Conservation (phyloP, 2,888 invertebrate genomes). For the Heteropelma amictum region DNA sequence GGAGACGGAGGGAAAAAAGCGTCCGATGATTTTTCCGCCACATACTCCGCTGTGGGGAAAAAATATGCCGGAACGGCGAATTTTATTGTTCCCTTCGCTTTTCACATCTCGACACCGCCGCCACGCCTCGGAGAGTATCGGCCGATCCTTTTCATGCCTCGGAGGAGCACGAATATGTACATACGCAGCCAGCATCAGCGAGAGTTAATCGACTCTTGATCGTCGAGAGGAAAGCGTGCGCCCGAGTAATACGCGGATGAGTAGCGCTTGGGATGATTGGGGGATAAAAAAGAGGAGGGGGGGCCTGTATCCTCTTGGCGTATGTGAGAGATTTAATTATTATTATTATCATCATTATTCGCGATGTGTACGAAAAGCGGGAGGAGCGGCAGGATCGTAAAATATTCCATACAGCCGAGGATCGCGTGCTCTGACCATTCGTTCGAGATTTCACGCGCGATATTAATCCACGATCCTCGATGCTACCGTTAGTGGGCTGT, state of each 20-base stretch:
- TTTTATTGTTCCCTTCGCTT: conserved; percentile 20
- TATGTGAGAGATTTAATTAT: conserved; percentile 17
- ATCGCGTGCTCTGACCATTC: conserved; percentile 47
- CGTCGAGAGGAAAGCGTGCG: conserved; percentile 45
- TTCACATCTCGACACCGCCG: conserved; percentile 4
- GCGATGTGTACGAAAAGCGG: not conserved
- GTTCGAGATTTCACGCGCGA: conserved; percentile 52
- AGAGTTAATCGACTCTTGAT: conserved; percentile 48
- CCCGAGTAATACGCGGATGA: conserved; percentile 20
- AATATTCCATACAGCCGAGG: conserved; percentile 38
- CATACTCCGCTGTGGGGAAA: no score
- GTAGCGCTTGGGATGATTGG: not conserved
- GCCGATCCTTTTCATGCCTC: conserved; percentile 7
- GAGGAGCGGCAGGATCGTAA: conserved; percentile 37
- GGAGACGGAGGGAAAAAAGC: no score
- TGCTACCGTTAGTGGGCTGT: conserved; percentile 31
- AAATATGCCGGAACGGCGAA: no score
- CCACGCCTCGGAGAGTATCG: conserved; percentile 43
- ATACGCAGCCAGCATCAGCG: no score
- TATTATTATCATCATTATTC: no score
- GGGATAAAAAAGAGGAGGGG: not conserved
- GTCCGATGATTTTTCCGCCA: no score
- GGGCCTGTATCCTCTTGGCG: conserved; percentile 36
- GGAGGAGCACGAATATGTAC: conserved; percentile 17
- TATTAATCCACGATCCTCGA: conserved; percentile 49